Percentiles rank a stretch among this genome's conserved stretches.
Conservation (phyloP, 2,797 vertebrate species). For the Gallirallus australis region DNA sequence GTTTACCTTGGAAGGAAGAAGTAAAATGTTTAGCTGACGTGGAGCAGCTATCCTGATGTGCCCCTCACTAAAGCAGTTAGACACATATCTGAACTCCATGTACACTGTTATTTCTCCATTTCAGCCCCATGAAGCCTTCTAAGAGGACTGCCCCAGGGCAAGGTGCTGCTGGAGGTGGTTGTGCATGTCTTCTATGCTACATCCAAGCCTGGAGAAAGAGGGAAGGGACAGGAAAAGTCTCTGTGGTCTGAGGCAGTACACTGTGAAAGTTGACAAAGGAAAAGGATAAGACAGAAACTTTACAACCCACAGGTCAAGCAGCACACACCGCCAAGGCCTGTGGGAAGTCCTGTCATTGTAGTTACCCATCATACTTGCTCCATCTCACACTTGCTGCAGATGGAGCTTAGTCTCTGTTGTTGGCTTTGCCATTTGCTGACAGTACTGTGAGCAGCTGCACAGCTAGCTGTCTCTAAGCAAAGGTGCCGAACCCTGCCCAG, state of each 20-base stretch:
- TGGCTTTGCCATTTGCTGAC: not conserved
- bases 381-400: not conserved
- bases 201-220: not conserved
- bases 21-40: not conserved
- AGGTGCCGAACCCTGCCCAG: not conserved
- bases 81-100: not conserved
- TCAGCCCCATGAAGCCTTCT: not conserved
- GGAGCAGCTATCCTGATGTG: not conserved
- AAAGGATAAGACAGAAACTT: not conserved
- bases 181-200: not conserved
- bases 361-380: not conserved
- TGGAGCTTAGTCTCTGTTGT: not conserved
- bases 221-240: not conserved
- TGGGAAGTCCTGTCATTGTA: not conserved
- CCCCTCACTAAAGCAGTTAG: not conserved
- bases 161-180: not conserved
- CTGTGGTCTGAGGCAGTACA: not conserved
- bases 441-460: not conserved
- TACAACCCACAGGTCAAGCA: not conserved
- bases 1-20: not conserved
- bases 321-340: not conserved
- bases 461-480: not conserved
- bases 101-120: not conserved
- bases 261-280: not conserved
- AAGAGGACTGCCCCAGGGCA: rapidly evolving